Conservation (phyloP, 2,888 invertebrate species). For the Psylliodes chrysocephalus region DNA sequence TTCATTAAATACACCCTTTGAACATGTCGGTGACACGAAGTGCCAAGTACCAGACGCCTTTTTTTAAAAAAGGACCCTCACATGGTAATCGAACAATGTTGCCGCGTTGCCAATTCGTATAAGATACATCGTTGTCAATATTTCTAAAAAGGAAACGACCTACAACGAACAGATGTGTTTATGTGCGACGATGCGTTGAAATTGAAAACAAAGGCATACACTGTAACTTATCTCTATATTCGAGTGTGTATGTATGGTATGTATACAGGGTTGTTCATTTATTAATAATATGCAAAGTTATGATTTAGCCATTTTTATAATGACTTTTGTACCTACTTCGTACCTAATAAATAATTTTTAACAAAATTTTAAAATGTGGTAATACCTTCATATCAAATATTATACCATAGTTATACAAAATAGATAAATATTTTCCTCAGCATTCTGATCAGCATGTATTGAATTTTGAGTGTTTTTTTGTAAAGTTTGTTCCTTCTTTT, state of each 20-base stretch:
- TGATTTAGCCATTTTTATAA: no score
- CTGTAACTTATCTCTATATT: no score
- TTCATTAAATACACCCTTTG: not conserved
- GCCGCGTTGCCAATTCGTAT: not conserved
- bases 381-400: no score
- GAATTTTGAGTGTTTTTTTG: no score
- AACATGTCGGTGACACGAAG: not conserved
- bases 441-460: no score
- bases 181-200: not conserved
- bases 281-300: no score
- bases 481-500: no score
- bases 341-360: no score
- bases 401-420: no score
- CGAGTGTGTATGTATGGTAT: not conserved
- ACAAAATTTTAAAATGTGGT: no score
- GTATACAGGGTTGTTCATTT: not conserved
- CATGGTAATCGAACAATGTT: not conserved
- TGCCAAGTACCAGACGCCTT: conserved; percentile 13
- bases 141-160: not conserved
- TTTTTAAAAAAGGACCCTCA: conserved; percentile 1
- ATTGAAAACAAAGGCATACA: not conserved
- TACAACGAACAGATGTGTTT: conserved; percentile 7
- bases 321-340: no score
- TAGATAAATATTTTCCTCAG: no score
- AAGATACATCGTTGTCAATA: not conserved